Evolutionary conservation across 2,113 vertebrate species (phyloP), one percentile per base, ranked within the genome.

Genomic region (Erinaceus europaeus): DNA sequence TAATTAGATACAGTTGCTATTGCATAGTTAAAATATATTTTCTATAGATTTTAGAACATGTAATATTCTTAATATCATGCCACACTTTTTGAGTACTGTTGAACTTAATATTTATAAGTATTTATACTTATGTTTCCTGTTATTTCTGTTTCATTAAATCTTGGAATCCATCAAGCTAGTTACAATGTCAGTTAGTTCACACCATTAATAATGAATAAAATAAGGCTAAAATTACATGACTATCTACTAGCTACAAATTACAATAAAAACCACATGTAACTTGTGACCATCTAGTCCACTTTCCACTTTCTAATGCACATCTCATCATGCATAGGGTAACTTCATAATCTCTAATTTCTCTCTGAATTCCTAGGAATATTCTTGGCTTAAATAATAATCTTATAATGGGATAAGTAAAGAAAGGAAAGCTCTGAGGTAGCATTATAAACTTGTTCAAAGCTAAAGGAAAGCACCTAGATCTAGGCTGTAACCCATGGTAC

Each of bases 51-150:
- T 29, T 57, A 42, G 32, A 32, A 88, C 71, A 53, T n/a, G n/a
- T n/a, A n/a, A n/a, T n/a, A n/a, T n/a, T n/a, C n/a, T n/a, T n/a
- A n/a, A n/a, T n/a, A n/a, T n/a, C n/a, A n/a, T n/a, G n/a, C n/a
- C n/a, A n/a, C n/a, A n/a, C n/a, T 36, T 90, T 84, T 34, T 91
- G 23, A 72, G 9, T 4, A 69, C 64, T 61, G 32, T 59, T 91
- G 46, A 23, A 11, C 68, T 55, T 77, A 42, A 67, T 38, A 38
- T 48, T 68, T 55, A 42, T 17, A 75, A 82, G 6, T 2, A 25
- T 38, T 11, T 11, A 75, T 68, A n/a, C 29, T 90, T 64, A 67
- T 9, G 1, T 17, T 59, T 1, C 64, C 7, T 40, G 8, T 34
- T n/a, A 57, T 11, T 80, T 21, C 29, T 34, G 27, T 62, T 89